Conservation (phyloP, 2,888 invertebrate genomes). For the Nomada fabriciana region DNA sequence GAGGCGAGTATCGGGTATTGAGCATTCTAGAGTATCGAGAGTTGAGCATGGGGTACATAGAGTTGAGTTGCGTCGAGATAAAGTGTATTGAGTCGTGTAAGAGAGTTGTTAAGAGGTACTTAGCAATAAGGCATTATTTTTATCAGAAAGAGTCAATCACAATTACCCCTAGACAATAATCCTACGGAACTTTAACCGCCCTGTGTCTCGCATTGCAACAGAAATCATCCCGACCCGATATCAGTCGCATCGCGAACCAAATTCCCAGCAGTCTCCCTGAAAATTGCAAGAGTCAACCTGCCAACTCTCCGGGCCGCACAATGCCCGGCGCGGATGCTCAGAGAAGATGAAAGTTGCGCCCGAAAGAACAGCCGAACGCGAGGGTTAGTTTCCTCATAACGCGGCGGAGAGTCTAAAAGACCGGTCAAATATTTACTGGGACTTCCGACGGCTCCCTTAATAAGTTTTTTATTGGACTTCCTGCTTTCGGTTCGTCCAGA, state of each 20-base stretch:
- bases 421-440: slow-evolving; percentile 82
- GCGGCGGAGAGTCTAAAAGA: slow-evolving; percentile 69
- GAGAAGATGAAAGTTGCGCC: slow-evolving; percentile 10
- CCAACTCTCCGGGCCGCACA: background rate
- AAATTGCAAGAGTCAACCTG: background rate
- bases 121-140: too few species aligned
- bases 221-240: background rate
- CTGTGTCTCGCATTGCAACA: too few species aligned
- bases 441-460: slow-evolving; percentile 72
- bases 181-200: too few species aligned
- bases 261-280: background rate
- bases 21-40: too few species aligned
- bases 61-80: too few species aligned
- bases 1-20: too few species aligned
- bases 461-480: slow-evolving; percentile 80
- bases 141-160: too few species aligned
- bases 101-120: too few species aligned
- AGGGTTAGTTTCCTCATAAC: slow-evolving; percentile 76
- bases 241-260: background rate
- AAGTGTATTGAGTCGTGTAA: too few species aligned
- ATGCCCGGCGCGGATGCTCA: background rate
- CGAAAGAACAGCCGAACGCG: slow-evolving; percentile 10
- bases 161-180: too few species aligned
- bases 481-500: slow-evolving; percentile 71
- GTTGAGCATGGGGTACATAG: too few species aligned